Evolutionary conservation across 2,888 invertebrate species (phyloP), one percentile per base, ranked within the genome.

Genomic region (Mylabris sibirica): DNA sequence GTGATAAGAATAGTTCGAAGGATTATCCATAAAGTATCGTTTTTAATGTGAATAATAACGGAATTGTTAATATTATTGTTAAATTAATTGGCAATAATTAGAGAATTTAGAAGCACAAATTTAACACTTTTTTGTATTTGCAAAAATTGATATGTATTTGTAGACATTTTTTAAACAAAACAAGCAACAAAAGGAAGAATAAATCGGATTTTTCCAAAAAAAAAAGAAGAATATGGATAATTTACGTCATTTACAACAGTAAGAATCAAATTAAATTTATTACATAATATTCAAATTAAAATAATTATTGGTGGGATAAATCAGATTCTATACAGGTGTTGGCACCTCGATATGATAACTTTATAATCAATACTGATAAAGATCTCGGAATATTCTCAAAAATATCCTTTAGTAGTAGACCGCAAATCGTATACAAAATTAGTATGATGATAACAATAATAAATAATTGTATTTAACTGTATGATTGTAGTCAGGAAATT

Each of bases 231-330:
- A 30, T 8, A 69, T 69, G 69, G 69, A 69, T 64, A 63, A 63
- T 41, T 63, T 69, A 12, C 63, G 66, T 53, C 60, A 63, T 66
- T 35, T 69, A 63, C 53, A 22, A 26, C 62, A 57, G 69, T 69
- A 35, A 53, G 11, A 2, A 53, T 53, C 0, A 22, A 12, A 22
- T 22, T 11, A 53, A 49, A 1, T 11, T 22, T 22, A 53, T 53
- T 53, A 53, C 22, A 53, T 53, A 53, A 53, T 12, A 22, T 53
- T 9, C 53, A 11, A 53, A 11, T 49, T 20, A 20, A 49, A 20
- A 20, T 17, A 9, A 41, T 41, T 11, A 35, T 41, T 65, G 65
- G 63, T 60, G 59, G 22, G 35, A 9, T 30, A 9, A 17, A 6
- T 14, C 11, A n/a, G 17, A 49, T 57, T 44, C 22, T 59, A 59